Base-by-base conservation (phyloP, 2,113 vertebrate species). In the Lycaon pictus region DNA sequence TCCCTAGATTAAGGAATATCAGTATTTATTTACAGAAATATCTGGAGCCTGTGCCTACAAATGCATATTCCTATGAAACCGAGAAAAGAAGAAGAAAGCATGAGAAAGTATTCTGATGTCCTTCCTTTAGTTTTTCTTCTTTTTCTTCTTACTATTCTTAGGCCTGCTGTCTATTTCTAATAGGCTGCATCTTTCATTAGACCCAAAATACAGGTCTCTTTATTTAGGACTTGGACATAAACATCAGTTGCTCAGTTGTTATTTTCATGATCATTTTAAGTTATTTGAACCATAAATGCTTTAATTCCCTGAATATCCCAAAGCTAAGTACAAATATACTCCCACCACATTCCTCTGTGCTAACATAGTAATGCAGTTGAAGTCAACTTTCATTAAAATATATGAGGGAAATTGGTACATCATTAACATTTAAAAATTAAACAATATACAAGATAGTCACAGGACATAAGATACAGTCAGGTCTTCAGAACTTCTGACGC, bases 321-420 rank as follows among this genome's bases (percentile, higher is more conserved):
- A 93, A 79, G 29, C 72, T 90, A 88, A 51, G 4, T 80, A 94
- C 48, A 94, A 92, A 88, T 88, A 67, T 58, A 94, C 16, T 96
- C 56, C 81, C 62, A 67, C 22, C 43, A 72, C 48, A 90, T 94
- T 95, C 69, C 56, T 89, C n/a, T 89, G 32, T 92, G 53, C 55
- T 90, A 97, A 95, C 22, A 84, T 10, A 80, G 82, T 60, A 95
- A 93, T 69, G 37, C 25, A 79, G 19, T 10, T 83, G 53, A 43
- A 94, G 37, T 87, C 51, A 93, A 89, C 19, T 96, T 96, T 95
- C n/a, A 83, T 92, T 94, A 77, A 96, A 93, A 88, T 88, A 82
- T 79, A 32, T 96, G 82, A 88, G 20, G 17, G 8, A 90, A 96
- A 95, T 11, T 69, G 56, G 67, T 55, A 56, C 27, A 86, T 90